Conservation (phyloP, 2,888 invertebrate species). For the Chymomyza caudatula region DNA sequence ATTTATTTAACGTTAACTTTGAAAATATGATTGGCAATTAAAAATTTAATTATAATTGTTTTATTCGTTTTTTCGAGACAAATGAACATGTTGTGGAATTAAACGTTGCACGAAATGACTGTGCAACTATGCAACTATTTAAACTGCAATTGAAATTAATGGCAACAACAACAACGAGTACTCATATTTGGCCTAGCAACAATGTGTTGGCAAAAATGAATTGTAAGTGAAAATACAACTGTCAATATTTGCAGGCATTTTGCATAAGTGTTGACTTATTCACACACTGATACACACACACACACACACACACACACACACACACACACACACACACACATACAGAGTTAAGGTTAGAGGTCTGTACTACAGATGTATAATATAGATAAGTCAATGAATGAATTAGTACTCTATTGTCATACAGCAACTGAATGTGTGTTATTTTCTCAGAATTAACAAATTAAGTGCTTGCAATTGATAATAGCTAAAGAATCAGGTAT, state of each 20-base stretch:
- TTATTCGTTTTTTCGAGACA: background rate
- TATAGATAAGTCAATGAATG: background rate
- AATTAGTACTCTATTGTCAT: too few relatives aligned
- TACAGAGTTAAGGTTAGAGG: background rate
- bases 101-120: constrained; percentile 31
- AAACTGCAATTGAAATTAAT: constrained; percentile 4
- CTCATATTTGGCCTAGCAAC: background rate
- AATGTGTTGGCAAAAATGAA: constrained; percentile 3
- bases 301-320: too few relatives aligned
- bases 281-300: too few relatives aligned
- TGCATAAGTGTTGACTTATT: constrained; percentile 10
- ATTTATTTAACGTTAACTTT: background rate
- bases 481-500: too few relatives aligned
- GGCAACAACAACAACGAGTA: constrained; percentile 11
- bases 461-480: too few relatives aligned
- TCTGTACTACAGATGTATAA: background rate
- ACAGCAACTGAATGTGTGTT: background rate
- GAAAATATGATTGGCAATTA: background rate
- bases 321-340: too few relatives aligned
- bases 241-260: constrained; percentile 35
- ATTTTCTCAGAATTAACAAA: background rate
- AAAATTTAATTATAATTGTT: background rate
- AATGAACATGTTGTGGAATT: background rate
- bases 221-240: background rate
- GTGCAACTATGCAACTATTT: constrained; percentile 18